A percentile compares a stretch with the other conserved stretches of the same genome.
phyloP scores from a whole-genome alignment of 92 coral and sea anemone genomes.

The Porites lobata region DNA sequence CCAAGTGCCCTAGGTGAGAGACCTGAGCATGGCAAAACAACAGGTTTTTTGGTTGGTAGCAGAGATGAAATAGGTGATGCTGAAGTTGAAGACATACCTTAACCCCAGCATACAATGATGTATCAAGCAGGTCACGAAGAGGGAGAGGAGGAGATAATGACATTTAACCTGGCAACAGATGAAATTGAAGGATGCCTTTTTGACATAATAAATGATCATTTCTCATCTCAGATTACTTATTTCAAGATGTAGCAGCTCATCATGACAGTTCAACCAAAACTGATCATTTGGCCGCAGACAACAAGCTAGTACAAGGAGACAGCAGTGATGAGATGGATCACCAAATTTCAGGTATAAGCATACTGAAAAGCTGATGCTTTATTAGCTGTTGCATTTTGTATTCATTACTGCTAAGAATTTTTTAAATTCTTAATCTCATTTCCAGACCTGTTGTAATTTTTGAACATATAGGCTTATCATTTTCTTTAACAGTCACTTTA shows the following conservation, averaged over 20 bases:
- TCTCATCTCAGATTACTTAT: neutral
- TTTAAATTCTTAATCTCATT: too few relatives aligned
- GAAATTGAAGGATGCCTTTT: neutral
- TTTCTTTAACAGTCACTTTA: too few relatives aligned
- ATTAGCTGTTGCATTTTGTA: too few relatives aligned
- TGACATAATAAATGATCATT: neutral
- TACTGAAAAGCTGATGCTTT: too few relatives aligned
- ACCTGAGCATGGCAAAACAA: neutral
- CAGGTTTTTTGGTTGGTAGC: neutral
- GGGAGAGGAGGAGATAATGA: neutral
- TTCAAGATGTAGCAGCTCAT: neutral
- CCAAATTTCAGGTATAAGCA: too few relatives aligned
- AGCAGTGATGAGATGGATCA: too few relatives aligned
- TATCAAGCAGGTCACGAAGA: neutral
- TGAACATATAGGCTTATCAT: too few relatives aligned
- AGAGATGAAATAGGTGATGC: neutral
- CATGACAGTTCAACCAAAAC: too few relatives aligned
- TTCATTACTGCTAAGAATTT: too few relatives aligned
- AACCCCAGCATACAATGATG: neutral
- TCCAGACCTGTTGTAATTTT: too few relatives aligned
- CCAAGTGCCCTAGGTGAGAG: neutral
- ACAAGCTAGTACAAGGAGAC: too few relatives aligned
- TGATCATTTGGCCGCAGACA: too few relatives aligned
- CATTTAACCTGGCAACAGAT: neutral
- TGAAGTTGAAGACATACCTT: neutral